A percentile compares a stretch with the other conserved stretches of the same genome.
These are phyloP conservation scores for Prionace glauca DNA, from an alignment of 2,797 vertebrate species.

Conservation along the genomic window DNA sequence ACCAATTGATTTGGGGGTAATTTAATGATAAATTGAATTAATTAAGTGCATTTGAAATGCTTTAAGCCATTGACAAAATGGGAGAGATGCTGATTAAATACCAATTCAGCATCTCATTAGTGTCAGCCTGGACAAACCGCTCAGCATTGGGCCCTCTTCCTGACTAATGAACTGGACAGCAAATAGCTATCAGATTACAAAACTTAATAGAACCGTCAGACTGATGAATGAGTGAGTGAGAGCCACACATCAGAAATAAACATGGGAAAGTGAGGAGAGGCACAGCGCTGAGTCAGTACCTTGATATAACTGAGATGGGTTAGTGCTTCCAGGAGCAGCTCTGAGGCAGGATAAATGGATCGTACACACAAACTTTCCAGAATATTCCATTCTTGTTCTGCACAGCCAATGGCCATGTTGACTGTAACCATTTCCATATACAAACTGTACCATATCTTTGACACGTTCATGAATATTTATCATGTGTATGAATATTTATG, in stretches of 20 bases:
- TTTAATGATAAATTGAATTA: constrained; percentile 25
- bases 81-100: constrained; percentile 25
- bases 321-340: not conserved
- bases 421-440: not conserved
- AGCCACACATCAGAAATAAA: not conserved
- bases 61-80: constrained; percentile 22
- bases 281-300: not conserved
- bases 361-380: not conserved
- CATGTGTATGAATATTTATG: not conserved
- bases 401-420: not conserved
- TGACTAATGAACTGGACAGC: not conserved
- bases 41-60: constrained; percentile 10
- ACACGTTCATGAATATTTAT: not conserved
- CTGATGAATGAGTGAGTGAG: not conserved
- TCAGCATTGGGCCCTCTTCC: not conserved
- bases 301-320: too few species aligned
- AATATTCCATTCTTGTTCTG: not conserved
- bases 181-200: constrained; percentile 4
- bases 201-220: not conserved
- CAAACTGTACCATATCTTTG: not conserved
- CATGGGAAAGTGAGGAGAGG: not conserved
- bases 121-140: constrained; percentile 23
- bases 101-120: constrained; percentile 27
- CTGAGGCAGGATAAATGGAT: too few species aligned
- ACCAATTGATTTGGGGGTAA: constrained; percentile 25